Evolutionary conservation across 1,140 invertebrate species (phyloP).

Genomic region (Megalonaias nervosa): DNA sequence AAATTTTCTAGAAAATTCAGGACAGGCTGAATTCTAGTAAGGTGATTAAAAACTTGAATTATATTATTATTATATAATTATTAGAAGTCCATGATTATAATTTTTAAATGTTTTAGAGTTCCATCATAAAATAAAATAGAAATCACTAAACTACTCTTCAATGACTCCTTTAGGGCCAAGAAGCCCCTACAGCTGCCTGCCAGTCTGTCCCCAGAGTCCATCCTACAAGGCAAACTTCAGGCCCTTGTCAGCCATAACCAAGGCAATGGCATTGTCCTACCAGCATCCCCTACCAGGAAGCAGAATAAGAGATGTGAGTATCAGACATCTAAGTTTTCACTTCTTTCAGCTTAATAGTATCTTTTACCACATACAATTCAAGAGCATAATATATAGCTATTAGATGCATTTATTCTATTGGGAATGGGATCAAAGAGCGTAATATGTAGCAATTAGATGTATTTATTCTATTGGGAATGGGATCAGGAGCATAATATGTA

Average conservation of each 20-base stretch:
- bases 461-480: no score
- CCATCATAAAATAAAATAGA: neutral
- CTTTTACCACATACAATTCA: no score
- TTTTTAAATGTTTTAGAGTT: neutral
- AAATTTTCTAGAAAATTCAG: neutral
- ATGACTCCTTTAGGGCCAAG: conserved; percentile 26
- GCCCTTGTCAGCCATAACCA: conserved; percentile 38
- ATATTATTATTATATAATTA: neutral
- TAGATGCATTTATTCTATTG: no score
- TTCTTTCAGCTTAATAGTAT: no score
- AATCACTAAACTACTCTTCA: neutral
- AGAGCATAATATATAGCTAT: no score
- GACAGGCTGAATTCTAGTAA: neutral
- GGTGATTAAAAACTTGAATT: neutral
- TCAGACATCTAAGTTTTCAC: neutral
- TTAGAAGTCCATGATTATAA: neutral
- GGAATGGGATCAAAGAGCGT: no score
- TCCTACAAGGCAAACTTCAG: conserved; percentile 51
- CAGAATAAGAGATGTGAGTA: conserved; percentile 24
- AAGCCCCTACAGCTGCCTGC: conserved; percentile 50
- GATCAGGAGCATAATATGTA: no score
- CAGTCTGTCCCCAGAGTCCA: conserved; percentile 41
- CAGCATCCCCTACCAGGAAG: conserved; percentile 16
- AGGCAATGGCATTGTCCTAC: conserved; percentile 6
- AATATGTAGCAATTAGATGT: no score